Conservation (phyloP, 2,888 invertebrate species). For the Pocota personata region DNA sequence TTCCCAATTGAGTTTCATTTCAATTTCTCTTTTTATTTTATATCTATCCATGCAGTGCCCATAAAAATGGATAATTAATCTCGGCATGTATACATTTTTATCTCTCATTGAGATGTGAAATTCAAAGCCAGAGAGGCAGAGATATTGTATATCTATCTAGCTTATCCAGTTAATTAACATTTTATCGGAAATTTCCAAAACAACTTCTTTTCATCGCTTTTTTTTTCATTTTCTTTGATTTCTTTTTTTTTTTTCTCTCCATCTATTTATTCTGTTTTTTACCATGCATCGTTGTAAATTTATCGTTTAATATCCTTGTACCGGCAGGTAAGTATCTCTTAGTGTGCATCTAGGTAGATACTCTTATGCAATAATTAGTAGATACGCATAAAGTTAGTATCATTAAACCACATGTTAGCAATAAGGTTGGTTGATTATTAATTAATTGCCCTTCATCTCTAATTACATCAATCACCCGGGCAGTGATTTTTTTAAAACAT, state of each 20-base stretch:
- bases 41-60: neutral
- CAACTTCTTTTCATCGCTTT: neutral
- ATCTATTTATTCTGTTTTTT: neutral
- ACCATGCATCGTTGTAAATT: neutral
- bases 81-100: neutral
- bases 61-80: slow-evolving; percentile 24
- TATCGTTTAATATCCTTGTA: neutral
- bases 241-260: neutral
- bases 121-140: neutral
- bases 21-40: slow-evolving; percentile 10
- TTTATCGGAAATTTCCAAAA: slow-evolving; percentile 30
- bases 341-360: neutral
- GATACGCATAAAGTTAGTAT: neutral
- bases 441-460: neutral
- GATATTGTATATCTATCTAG: neutral
- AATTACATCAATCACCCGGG: neutral
- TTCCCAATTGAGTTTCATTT: slow-evolving; percentile 22
- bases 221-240: neutral
- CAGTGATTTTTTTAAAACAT: neutral
- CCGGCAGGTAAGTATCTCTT: neutral
- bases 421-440: neutral
- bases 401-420: neutral
- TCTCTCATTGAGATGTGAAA: slow-evolving; percentile 10
- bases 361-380: slow-evolving; percentile 11
- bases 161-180: slow-evolving; percentile 28